Evolutionary conservation across 2,888 invertebrate species (phyloP).

Genomic region (Ramazzottius varieornatus): DNA sequence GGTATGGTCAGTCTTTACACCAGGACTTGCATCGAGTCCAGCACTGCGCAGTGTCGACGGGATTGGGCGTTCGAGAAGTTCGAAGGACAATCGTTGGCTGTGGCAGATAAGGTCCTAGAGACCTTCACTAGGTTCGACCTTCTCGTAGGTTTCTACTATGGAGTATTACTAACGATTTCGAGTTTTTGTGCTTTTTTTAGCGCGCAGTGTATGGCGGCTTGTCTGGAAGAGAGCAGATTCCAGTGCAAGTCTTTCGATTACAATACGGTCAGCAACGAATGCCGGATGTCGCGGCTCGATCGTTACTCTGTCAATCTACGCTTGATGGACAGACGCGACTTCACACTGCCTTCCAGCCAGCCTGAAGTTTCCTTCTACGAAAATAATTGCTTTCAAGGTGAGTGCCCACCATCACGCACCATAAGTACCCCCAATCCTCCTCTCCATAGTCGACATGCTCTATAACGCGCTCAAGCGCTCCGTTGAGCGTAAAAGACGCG

Average conservation of each 20-base stretch:
- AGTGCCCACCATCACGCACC: too few species aligned
- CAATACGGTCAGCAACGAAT: background rate
- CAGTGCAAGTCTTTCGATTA: background rate
- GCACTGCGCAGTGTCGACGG: background rate
- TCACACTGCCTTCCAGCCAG: background rate
- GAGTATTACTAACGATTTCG: too few species aligned
- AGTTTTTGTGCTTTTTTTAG: background rate
- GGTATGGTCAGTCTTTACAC: background rate
- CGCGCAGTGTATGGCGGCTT: background rate
- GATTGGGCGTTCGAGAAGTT: background rate
- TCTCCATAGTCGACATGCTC: too few species aligned
- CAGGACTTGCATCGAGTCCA: background rate
- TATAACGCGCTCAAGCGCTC: too few species aligned
- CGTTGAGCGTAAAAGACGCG: too few species aligned
- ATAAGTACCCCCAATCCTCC: too few species aligned
- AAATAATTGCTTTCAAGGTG: background rate
- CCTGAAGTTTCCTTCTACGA: background rate
- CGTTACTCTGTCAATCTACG: background rate
- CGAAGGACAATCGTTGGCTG: background rate
- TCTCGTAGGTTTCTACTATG: too few species aligned
- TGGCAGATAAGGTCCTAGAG: background rate
- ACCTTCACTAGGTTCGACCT: too few species aligned
- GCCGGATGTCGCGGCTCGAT: background rate
- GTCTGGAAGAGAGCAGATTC: background rate
- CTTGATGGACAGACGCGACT: background rate